phyloP scores from a whole-genome alignment of 2,888 invertebrate species.

The Troides aeacus region DNA sequence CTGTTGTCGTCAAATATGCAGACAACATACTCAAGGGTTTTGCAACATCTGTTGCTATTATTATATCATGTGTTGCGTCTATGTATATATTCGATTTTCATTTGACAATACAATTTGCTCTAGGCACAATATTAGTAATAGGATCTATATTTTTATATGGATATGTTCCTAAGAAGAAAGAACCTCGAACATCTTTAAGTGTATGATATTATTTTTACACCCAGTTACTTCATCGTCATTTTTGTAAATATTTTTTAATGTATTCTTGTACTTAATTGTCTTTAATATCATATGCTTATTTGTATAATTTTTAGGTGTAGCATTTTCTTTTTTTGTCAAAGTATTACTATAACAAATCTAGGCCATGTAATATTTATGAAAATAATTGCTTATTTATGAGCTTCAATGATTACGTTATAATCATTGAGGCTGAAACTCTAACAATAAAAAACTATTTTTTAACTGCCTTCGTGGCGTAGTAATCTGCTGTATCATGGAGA shows the following conservation, averaged over 20 bases:
- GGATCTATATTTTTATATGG: constrained; percentile 96
- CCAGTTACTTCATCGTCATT: constrained; percentile 15
- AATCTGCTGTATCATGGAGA: no score
- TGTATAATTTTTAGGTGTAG: background rate
- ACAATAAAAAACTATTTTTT: no score
- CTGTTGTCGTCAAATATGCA: constrained; percentile 99
- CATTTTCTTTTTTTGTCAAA: background rate
- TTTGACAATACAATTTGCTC: constrained; percentile 90
- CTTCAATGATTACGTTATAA: no score
- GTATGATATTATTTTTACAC: constrained; percentile 49
- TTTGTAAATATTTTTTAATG: constrained; percentile 23
- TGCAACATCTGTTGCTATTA: constrained; percentile 97
- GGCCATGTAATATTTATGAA: no score
- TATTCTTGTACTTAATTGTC: constrained; percentile 22
- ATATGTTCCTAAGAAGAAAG: constrained; percentile 83
- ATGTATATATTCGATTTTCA: constrained; percentile 95
- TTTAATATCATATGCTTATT: background rate
- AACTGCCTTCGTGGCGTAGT: no score
- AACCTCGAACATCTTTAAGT: constrained; percentile 56
- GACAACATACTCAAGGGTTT: constrained; percentile 99
- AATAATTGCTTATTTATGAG: no score
- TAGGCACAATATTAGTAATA: constrained; percentile 94
- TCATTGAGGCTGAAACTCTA: no score
- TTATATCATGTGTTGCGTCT: constrained; percentile 96
- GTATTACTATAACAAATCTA: background rate